Conservation (phyloP, 2,797 vertebrate species). For the Lithobates pipiens region DNA sequence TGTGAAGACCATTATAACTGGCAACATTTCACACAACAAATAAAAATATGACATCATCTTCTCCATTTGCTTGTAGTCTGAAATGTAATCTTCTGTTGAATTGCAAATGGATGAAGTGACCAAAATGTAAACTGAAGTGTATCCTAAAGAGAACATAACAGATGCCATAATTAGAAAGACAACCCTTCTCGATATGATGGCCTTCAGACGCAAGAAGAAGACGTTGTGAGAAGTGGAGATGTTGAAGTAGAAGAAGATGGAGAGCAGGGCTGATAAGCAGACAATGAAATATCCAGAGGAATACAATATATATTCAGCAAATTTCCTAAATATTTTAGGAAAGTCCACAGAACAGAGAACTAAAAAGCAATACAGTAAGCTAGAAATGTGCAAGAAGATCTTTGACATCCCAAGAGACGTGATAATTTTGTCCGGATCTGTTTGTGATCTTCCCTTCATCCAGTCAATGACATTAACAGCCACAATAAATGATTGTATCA, state of each 20-base stretch:
- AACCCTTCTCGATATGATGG: not conserved
- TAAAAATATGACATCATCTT: not conserved
- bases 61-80: not conserved
- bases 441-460: not conserved
- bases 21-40: not conserved
- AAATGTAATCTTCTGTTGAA: not conserved
- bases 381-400: not conserved
- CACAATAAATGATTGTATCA: constrained; percentile 2
- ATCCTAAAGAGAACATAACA: not conserved
- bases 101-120: not conserved
- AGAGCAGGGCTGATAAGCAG: not conserved
- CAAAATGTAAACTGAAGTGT: not conserved
- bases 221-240: constrained; percentile 9
- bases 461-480: constrained; percentile 4
- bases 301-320: too few relatives aligned
- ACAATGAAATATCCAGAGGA: too few relatives aligned
- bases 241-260: constrained; percentile 16
- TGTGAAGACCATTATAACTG: not conserved
- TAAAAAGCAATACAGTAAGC: not conserved
- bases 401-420: not conserved
- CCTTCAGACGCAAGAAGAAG: not conserved
- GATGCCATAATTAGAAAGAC: not conserved
- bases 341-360: not conserved
- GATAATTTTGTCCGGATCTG: too few relatives aligned
- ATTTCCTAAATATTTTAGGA: too few relatives aligned